Evolutionary conservation across 2,113 vertebrate genomes (phyloP).

Genomic region (Cebidichthys violaceus): DNA sequence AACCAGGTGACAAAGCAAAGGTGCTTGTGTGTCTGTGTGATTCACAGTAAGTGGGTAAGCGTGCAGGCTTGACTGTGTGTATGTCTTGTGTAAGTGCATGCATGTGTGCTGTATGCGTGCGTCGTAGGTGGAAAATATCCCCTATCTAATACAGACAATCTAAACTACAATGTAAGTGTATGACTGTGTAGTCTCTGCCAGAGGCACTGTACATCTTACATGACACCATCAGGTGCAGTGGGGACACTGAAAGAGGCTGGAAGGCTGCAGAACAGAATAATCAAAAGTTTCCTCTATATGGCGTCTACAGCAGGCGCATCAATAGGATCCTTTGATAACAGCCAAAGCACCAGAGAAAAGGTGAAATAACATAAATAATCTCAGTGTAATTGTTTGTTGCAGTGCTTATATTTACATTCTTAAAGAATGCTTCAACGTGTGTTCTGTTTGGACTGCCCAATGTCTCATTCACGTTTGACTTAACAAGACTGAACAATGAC

Average conservation of each 20-base stretch:
- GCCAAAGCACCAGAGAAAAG: not conserved
- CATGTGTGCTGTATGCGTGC: not conserved
- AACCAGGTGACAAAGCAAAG: conserved; percentile 33
- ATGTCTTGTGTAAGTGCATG: not conserved
- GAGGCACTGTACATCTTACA: not conserved
- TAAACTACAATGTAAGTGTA: not conserved
- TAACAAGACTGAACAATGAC: conserved; percentile 68
- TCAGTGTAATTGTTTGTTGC: conserved; percentile 17
- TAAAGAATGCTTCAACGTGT: conserved; percentile 37
- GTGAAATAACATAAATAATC: conserved; percentile 34
- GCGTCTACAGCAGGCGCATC: not conserved
- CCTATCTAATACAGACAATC: not conserved
- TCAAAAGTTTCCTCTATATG: not conserved
- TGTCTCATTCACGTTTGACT: conserved; percentile 68
- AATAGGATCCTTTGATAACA: not conserved
- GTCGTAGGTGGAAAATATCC: not conserved
- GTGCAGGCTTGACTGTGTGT: not conserved
- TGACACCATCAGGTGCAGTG: not conserved
- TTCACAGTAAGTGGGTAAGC: conserved; percentile 37
- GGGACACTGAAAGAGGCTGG: not conserved
- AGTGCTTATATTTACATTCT: conserved; percentile 46
- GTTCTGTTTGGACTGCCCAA: conserved; percentile 55
- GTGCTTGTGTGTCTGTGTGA: conserved; percentile 16
- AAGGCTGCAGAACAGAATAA: not conserved
- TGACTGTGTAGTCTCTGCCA: not conserved